Percentiles rank a stretch among this genome's conserved stretches.
Evolutionary conservation across 2,797 vertebrate genomes (phyloP).

Genomic region (Tragopan temminckii): DNA sequence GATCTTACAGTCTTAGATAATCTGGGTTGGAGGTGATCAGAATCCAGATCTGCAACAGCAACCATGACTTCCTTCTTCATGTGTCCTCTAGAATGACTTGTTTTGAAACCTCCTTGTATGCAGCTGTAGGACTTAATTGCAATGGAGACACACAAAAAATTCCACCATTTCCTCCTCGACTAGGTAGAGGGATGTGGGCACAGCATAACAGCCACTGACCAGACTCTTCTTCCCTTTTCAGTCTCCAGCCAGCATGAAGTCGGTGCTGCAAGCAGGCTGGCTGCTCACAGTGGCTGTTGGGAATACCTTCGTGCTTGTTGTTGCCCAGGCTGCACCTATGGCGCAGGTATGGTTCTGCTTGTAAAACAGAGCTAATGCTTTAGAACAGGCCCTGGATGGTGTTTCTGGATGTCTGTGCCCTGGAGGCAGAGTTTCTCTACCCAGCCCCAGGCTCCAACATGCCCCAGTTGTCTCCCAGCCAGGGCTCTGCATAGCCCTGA

Average conservation of each 20-base stretch:
- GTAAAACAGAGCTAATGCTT: not conserved
- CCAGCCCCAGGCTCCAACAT: not conserved
- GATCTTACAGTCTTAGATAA: not conserved
- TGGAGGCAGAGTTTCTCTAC: not conserved
- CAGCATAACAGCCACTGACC: not conserved
- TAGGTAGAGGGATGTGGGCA: not conserved
- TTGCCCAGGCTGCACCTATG: constrained; percentile 92
- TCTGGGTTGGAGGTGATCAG: not conserved
- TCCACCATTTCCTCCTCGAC: not conserved
- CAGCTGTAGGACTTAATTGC: not conserved
- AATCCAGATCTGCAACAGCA: not conserved
- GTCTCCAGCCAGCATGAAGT: constrained; percentile 97
- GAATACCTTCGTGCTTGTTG: constrained; percentile 94
- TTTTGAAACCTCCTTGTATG: not conserved
- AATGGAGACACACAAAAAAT: not conserved
- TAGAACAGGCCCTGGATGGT: not conserved
- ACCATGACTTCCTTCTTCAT: not conserved
- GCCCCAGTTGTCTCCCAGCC: not conserved
- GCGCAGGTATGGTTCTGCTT: constrained; percentile 88
- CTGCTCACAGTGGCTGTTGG: constrained; percentile 95
- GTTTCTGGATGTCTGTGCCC: not conserved
- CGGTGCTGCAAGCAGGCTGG: constrained; percentile 96
- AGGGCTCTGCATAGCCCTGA: not conserved
- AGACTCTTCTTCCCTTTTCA: constrained; percentile 69
- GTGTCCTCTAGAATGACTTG: not conserved